phyloP scores from a whole-genome alignment of 1,140 invertebrate genomes.

The Hycleus phaleratus region DNA sequence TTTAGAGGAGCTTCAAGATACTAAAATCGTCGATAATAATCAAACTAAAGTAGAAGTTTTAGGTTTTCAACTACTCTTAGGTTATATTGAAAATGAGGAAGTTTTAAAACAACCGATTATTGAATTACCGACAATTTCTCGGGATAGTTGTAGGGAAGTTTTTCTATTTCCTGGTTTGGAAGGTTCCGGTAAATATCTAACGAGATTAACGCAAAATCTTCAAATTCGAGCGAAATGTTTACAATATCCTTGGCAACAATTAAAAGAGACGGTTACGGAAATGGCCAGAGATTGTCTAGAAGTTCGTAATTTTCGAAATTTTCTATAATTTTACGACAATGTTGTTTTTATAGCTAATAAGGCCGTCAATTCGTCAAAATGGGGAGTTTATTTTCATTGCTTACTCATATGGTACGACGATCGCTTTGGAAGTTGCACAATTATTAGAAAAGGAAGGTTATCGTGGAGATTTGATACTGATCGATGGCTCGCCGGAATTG shows the following conservation, averaged over 20 bases:
- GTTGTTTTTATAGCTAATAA: neutral
- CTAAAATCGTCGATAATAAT: neutral
- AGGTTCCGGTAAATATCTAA: too few relatives aligned
- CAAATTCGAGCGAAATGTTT: too few relatives aligned
- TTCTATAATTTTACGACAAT: neutral
- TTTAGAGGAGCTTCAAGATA: neutral
- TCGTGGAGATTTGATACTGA: constrained; percentile 46
- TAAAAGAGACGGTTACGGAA: neutral
- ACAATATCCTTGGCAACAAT: too few relatives aligned
- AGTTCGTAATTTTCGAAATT: too few relatives aligned
- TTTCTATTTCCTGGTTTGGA: neutral
- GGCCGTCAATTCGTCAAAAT: neutral
- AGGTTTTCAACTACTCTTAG: neutral
- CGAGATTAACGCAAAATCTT: neutral
- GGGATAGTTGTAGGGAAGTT: neutral
- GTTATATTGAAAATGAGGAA: neutral
- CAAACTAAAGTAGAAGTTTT: neutral
- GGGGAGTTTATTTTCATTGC: constrained; percentile 49
- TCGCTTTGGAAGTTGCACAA: constrained; percentile 49
- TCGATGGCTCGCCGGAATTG: constrained; percentile 51
- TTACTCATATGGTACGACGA: constrained; percentile 55
- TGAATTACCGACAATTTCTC: neutral
- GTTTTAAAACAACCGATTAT: neutral
- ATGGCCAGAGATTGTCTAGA: too few relatives aligned
- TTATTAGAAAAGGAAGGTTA: constrained; percentile 51